A percentile compares a stretch with the other conserved stretches of the same genome.
These are phyloP conservation scores for Meiosimyza platycephala DNA, from an alignment of 2,888 invertebrate genomes.

Conservation along the genomic window DNA sequence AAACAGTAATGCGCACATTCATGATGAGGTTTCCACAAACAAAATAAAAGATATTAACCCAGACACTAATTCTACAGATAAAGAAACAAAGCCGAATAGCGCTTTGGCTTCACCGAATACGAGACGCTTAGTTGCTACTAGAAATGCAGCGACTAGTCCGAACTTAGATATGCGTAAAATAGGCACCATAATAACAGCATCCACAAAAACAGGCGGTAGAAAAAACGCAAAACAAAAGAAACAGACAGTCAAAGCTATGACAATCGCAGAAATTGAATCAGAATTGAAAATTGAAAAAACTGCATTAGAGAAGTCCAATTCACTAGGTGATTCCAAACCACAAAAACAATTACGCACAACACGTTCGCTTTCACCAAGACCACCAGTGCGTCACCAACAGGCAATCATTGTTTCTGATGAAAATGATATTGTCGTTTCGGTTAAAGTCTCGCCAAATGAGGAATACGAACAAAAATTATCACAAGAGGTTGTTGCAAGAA, in stretches of 20 bases:
- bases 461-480: conserved; percentile 44
- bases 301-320: conserved; percentile 55
- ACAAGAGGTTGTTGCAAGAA: background rate
- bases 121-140: conserved; percentile 57
- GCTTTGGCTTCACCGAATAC: conserved; percentile 19
- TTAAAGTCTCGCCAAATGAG: conserved; percentile 55
- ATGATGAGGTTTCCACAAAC: background rate
- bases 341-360: conserved; percentile 54
- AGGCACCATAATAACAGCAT: conserved; percentile 43
- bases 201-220: conserved; percentile 29
- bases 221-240: conserved; percentile 30
- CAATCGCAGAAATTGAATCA: background rate
- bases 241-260: background rate
- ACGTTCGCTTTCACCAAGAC: conserved; percentile 56
- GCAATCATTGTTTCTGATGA: conserved; percentile 56
- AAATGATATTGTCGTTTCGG: conserved; percentile 50
- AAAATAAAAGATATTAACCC: background rate
- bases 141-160: conserved; percentile 66
- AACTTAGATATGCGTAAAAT: conserved; percentile 65
- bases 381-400: conserved; percentile 56
- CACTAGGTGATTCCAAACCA: conserved; percentile 55
- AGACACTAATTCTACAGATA: background rate
- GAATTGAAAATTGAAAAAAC: conserved; percentile 27
- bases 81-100: background rate
- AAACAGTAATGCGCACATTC: background rate